Conservation (phyloP, 2,797 vertebrate genomes). For the Chloroceryle inda region DNA sequence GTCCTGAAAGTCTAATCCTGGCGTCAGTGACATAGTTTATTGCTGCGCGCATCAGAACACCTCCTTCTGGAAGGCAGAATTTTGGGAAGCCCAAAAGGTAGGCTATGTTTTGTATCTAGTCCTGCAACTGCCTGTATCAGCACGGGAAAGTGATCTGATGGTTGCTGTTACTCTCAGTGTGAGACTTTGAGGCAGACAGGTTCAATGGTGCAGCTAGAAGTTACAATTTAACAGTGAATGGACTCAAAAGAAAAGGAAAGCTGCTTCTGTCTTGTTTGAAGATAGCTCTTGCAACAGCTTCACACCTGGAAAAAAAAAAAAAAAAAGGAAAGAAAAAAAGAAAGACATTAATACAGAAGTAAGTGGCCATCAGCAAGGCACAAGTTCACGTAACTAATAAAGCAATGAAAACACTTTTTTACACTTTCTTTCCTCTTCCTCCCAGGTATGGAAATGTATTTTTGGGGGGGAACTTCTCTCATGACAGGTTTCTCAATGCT, state of each 20-base stretch:
- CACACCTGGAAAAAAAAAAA: not conserved
- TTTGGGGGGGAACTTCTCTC: not conserved
- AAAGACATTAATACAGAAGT: not conserved
- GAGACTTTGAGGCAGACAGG: not conserved
- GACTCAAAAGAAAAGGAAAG: not conserved
- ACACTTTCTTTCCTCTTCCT: not conserved
- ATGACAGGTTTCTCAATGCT: not conserved
- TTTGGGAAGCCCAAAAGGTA: not conserved
- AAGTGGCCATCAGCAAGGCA: not conserved
- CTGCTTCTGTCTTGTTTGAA: not conserved
- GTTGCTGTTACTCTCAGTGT: not conserved
- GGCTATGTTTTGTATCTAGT: not conserved
- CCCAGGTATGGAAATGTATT: not conserved
- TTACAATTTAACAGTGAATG: not conserved
- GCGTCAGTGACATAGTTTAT: not conserved
- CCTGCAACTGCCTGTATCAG: not conserved
- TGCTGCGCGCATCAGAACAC: not conserved
- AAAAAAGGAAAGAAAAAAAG: not conserved
- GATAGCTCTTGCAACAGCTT: not conserved
- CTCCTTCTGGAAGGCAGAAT: not conserved
- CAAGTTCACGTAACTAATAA: not conserved
- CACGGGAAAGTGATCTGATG: rapidly evolving
- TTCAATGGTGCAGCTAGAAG: not conserved
- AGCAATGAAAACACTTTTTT: not conserved
- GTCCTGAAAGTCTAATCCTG: not conserved